phyloP scores from a whole-genome alignment of 2,888 invertebrate species.

The Cloeon dipterum region DNA sequence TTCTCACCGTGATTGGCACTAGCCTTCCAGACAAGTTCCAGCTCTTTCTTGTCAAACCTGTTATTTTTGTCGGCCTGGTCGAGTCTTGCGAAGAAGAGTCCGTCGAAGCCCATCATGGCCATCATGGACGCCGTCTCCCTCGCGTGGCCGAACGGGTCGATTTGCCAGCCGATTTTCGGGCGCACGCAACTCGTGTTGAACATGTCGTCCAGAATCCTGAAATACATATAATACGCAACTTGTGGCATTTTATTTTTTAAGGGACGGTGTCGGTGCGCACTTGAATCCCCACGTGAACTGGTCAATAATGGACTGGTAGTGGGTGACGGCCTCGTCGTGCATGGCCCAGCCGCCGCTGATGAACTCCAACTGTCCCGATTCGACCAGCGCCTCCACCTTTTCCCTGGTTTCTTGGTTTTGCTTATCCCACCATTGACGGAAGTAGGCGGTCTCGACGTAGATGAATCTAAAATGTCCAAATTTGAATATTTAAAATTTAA shows the following conservation, averaged over 20 bases:
- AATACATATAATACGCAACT: no score
- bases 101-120: constrained; percentile 72
- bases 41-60: constrained; percentile 30
- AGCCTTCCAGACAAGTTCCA: constrained; percentile 70
- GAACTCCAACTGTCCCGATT: constrained; percentile 29
- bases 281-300: constrained; percentile 44
- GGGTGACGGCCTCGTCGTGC: constrained; percentile 38
- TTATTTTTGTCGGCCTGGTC: constrained; percentile 61
- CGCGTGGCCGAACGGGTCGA: constrained; percentile 72
- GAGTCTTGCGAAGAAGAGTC: constrained; percentile 61
- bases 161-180: constrained; percentile 59
- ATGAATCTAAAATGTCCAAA: constrained; percentile 17
- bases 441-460: constrained; percentile 25
- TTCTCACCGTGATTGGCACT: constrained; percentile 40
- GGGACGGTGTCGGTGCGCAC: no score
- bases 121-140: constrained; percentile 63
- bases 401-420: constrained; percentile 33
- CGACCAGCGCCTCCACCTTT: constrained; percentile 39
- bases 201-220: no score
- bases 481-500: no score
- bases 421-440: constrained; percentile 45
- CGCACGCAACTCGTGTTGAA: no score
- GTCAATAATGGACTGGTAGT: constrained; percentile 45
- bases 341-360: constrained; percentile 12
- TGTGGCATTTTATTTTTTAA: no score